Conservation (phyloP, 2,113 vertebrate genomes). For the Petaurus breviceps region DNA sequence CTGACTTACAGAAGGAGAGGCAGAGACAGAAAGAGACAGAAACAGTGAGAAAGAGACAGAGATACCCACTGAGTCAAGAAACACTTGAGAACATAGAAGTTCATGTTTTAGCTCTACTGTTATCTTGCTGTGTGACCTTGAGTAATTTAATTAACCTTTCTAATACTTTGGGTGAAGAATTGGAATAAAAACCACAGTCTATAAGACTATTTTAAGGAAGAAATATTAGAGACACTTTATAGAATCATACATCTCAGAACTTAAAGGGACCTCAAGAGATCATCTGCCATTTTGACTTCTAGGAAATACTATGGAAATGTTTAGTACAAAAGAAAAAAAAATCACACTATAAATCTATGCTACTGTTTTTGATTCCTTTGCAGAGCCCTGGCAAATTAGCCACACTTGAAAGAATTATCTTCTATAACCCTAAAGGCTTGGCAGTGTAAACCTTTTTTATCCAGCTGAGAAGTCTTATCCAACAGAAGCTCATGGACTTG, state of each 20-base stretch:
- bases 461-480: not conserved
- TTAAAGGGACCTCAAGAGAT: not conserved
- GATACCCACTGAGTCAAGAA: not conserved
- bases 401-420: not conserved
- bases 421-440: not conserved
- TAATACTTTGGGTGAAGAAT: not conserved
- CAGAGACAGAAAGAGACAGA: not conserved
- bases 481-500: not conserved
- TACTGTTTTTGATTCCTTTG: not conserved
- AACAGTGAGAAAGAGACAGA: not conserved
- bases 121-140: not conserved
- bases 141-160: not conserved
- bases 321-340: not conserved
- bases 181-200: not conserved
- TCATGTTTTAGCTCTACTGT: not conserved
- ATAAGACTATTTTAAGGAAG: not conserved
- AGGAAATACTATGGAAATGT: not conserved
- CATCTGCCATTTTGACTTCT: not conserved
- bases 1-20: not conserved
- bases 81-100: not conserved
- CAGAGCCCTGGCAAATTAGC: not conserved
- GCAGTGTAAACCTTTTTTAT: not conserved
- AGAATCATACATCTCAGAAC: not conserved
- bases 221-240: not conserved
- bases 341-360: not conserved